These are phyloP conservation scores for Gymnothorax reevesii DNA, from an alignment of 2,797 vertebrate species.

Conservation along the genomic window DNA sequence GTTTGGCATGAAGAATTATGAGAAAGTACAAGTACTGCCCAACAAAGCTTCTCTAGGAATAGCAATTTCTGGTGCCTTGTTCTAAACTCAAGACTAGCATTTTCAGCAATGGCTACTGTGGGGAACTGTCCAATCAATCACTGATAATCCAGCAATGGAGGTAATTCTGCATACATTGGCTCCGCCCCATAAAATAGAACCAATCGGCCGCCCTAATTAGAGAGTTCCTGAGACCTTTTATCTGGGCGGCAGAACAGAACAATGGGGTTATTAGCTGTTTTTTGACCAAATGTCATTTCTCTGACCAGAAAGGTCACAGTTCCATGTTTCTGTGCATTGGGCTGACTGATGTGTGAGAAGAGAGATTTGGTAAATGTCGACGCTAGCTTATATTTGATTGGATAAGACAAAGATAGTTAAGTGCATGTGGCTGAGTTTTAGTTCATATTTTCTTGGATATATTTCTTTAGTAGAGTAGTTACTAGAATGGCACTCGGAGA, in stretches of 20 bases:
- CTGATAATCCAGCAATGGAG: neutral
- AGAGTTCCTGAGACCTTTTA: neutral
- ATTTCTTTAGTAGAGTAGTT: no score
- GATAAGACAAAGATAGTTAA: neutral
- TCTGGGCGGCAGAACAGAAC: neutral
- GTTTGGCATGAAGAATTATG: no score
- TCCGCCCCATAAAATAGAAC: neutral
- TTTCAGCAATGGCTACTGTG: slow-evolving; percentile 2
- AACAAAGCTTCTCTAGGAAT: no score
- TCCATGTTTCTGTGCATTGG: neutral
- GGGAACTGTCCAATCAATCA: no score
- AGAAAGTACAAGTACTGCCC: no score
- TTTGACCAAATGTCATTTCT: neutral
- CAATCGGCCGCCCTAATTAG: neutral
- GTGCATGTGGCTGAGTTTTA: neutral
- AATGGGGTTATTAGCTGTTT: neutral
- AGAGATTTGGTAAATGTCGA: neutral
- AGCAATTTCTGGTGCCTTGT: no score
- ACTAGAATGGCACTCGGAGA: no score
- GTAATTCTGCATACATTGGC: no score
- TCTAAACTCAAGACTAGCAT: neutral
- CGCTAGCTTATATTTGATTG: neutral
- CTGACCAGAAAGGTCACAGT: slow-evolving; percentile 1
- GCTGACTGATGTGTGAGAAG: neutral
- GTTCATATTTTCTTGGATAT: neutral